A percentile compares a stretch with the other conserved stretches of the same genome.
These are phyloP conservation scores for Scrobipalpa costella DNA, from an alignment of 2,888 invertebrate species.

Conservation along the genomic window DNA sequence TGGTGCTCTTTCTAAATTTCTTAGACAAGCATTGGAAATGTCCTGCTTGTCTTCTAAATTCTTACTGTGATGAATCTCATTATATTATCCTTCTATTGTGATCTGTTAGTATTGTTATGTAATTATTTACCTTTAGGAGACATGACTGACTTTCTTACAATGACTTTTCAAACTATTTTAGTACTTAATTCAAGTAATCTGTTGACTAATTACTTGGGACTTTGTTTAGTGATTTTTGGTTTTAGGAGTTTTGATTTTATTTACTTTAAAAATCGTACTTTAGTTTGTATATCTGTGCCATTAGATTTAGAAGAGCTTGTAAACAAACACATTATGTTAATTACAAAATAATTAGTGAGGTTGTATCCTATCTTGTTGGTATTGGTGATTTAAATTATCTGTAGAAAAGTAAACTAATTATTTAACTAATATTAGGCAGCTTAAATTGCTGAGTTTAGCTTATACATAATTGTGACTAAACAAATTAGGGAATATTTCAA, in stretches of 20 bases:
- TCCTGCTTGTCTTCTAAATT: slow-evolving; percentile 36
- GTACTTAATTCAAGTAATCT: background rate
- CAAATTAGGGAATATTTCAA: slow-evolving; percentile 8
- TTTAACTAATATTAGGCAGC: slow-evolving; percentile 8
- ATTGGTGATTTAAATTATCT: background rate
- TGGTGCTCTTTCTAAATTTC: slow-evolving; percentile 26
- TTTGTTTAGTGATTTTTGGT: slow-evolving; percentile 8
- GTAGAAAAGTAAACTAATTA: background rate
- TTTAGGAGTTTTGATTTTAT: background rate
- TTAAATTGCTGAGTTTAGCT: slow-evolving; percentile 13
- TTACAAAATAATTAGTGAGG: background rate
- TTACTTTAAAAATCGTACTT: background rate
- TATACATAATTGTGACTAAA: slow-evolving; percentile 5
- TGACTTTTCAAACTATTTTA: slow-evolving; percentile 4
- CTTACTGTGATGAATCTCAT: slow-evolving; percentile 54
- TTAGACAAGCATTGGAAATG: background rate
- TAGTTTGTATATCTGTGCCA: slow-evolving; percentile 8
- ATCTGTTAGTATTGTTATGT: slow-evolving; percentile 38
- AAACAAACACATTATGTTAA: background rate
- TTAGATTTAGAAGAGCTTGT: background rate
- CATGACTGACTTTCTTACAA: slow-evolving; percentile 23
- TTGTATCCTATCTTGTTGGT: background rate
- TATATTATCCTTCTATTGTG: slow-evolving; percentile 41
- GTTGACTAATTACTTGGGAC: no score
- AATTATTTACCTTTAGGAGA: slow-evolving; percentile 37